Conservation (phyloP, 2,797 vertebrate genomes). For the Pipistrellus kuhlii region DNA sequence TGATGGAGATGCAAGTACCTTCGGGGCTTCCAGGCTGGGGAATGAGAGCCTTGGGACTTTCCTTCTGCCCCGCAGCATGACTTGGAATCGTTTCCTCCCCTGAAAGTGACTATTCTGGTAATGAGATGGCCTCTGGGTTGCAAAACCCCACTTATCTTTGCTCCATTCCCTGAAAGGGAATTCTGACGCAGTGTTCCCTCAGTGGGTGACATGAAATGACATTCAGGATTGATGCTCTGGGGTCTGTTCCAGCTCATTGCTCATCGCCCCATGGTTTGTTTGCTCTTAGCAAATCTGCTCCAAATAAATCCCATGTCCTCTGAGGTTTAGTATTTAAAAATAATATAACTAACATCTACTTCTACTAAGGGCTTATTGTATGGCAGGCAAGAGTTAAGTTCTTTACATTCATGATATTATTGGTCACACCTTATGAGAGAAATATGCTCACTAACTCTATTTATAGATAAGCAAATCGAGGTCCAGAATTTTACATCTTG, state of each 20-base stretch:
- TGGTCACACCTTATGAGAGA: not conserved
- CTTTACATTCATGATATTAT: not conserved
- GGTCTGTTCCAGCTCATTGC: conserved; percentile 43
- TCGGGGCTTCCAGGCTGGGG: not conserved
- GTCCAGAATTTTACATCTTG: not conserved
- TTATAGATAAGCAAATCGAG: conserved; percentile 19
- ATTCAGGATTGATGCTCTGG: not conserved
- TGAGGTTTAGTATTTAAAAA: conserved; percentile 33
- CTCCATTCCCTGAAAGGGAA: not conserved
- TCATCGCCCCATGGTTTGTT: not conserved
- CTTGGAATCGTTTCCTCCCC: not conserved
- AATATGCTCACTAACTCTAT: not conserved
- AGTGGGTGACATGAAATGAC: conserved; percentile 12
- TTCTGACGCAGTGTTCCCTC: conserved; percentile 19
- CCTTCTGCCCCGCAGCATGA: not conserved
- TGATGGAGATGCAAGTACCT: not conserved
- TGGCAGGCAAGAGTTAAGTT: not conserved
- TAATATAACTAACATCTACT: conserved; percentile 13
- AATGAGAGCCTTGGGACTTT: conserved; percentile 31
- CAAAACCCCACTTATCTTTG: conserved; percentile 1
- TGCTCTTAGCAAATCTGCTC: conserved; percentile 26
- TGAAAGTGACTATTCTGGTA: not conserved
- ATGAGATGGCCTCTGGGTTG: not conserved
- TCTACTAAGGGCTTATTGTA: conserved; percentile 13
- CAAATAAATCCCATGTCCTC: conserved; percentile 46